phyloP scores from a whole-genome alignment of 2,113 vertebrate genomes.

The Nesoenas mayeri region DNA sequence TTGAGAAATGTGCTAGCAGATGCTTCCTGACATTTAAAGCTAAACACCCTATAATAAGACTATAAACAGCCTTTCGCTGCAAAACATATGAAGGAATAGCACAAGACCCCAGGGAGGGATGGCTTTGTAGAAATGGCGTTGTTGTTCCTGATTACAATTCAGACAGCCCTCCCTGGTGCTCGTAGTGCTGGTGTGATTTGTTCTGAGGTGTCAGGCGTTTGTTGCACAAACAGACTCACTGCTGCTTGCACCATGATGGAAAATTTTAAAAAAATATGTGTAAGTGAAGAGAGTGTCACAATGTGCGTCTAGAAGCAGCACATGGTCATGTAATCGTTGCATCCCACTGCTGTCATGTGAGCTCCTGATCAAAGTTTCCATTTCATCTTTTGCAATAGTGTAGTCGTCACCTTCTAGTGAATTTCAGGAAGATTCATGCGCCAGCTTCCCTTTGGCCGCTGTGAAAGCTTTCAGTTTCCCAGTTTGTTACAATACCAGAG shows the following conservation, averaged over 20 bases:
- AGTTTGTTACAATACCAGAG: neutral
- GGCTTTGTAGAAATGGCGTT: neutral
- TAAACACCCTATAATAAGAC: conserved; percentile 37
- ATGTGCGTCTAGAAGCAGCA: neutral
- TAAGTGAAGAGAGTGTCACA: neutral
- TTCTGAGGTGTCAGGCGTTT: neutral
- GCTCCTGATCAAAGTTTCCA: neutral
- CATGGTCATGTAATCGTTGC: neutral
- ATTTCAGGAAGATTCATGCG: neutral
- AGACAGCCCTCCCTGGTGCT: neutral
- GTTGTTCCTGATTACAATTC: conserved; percentile 1
- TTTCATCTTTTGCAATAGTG: neutral
- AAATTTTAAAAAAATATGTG: neutral
- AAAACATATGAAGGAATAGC: conserved; percentile 18
- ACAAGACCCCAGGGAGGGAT: conserved; percentile 4
- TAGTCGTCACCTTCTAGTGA: neutral
- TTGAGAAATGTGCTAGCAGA: conserved; percentile 44
- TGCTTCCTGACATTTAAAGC: conserved; percentile 46
- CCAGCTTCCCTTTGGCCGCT: neutral
- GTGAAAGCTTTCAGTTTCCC: neutral
- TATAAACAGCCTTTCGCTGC: conserved; percentile 44
- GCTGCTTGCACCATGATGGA: neutral
- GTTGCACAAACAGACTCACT: neutral
- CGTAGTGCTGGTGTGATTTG: neutral
- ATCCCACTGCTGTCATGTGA: neutral